Evolutionary conservation across 2,797 vertebrate species (phyloP).

Genomic region (Fundulus diaphanus): DNA sequence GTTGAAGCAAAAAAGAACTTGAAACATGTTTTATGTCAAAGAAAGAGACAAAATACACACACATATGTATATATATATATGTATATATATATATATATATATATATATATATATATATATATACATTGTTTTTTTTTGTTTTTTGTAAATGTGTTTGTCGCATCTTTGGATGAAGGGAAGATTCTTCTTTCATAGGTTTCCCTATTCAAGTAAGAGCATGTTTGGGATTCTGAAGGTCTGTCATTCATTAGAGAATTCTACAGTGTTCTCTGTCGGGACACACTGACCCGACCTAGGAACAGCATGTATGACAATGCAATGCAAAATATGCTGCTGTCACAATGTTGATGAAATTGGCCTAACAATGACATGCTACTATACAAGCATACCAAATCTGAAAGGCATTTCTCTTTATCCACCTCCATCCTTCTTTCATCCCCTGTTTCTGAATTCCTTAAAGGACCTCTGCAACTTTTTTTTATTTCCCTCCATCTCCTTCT

Average conservation of each 20-base stretch:
- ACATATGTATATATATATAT: background rate
- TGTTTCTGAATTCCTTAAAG: conserved; percentile 8
- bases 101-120: conserved; percentile 12
- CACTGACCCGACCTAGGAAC: conserved; percentile 59
- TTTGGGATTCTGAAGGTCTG: conserved; percentile 55
- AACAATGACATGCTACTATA: conserved; percentile 56
- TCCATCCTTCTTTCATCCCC: background rate
- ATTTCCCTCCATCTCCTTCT: conserved; percentile 30
- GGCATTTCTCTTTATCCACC: conserved; percentile 27
- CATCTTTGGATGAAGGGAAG: conserved; percentile 12
- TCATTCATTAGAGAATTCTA: conserved; percentile 72
- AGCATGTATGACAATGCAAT: conserved; percentile 43
- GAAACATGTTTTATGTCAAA: background rate
- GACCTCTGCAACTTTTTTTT: conserved; percentile 47
- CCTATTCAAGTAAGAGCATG: conserved; percentile 36
- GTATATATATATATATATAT: conserved; percentile 11
- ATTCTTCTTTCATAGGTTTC: conserved; percentile 40
- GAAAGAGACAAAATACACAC: background rate
- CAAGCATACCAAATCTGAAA: conserved; percentile 32
- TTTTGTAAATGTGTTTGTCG: conserved; percentile 5
- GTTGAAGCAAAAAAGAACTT: conserved; percentile 14
- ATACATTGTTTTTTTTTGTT: conserved; percentile 9
- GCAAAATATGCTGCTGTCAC: conserved; percentile 70
- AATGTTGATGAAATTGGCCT: conserved; percentile 74
- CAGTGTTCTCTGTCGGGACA: conserved; percentile 39